Evolutionary conservation across 2,888 invertebrate genomes (phyloP).

Genomic region (Tipula lateralis): DNA sequence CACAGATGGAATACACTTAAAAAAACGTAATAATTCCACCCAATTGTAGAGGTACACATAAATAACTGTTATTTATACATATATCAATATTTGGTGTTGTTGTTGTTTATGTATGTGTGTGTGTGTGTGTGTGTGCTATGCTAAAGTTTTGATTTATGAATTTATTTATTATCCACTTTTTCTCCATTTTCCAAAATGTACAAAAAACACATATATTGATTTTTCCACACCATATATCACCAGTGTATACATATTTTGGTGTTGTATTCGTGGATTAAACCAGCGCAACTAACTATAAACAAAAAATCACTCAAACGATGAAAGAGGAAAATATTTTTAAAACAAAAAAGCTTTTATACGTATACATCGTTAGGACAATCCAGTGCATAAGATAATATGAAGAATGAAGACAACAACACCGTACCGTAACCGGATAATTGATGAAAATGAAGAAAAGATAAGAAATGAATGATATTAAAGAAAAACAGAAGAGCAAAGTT

Average conservation of each 20-base stretch:
- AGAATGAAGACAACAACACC: not conserved
- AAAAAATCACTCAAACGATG: not conserved
- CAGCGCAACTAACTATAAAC: not conserved
- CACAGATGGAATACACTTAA: not conserved
- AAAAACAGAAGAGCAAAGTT: not conserved
- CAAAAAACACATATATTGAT: not conserved
- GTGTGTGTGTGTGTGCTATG: not conserved
- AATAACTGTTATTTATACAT: not conserved
- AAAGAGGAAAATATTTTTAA: not conserved
- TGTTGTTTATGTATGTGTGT: not conserved
- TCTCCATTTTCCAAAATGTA: not conserved
- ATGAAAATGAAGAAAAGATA: not conserved
- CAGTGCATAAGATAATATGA: not conserved
- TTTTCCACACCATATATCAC: not conserved
- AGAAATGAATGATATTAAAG: not conserved
- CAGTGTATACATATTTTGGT: not conserved
- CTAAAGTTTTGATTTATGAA: constrained; percentile 1
- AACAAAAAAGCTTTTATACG: not conserved
- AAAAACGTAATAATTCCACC: not conserved
- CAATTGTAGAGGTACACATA: not conserved
- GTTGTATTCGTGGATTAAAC: not conserved
- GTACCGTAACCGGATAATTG: not conserved
- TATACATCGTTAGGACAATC: not conserved
- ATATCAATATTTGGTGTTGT: not conserved
- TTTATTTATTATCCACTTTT: not conserved